Evolutionary conservation across 1,140 invertebrate genomes (phyloP).

Genomic region (Pomacea maculata): DNA sequence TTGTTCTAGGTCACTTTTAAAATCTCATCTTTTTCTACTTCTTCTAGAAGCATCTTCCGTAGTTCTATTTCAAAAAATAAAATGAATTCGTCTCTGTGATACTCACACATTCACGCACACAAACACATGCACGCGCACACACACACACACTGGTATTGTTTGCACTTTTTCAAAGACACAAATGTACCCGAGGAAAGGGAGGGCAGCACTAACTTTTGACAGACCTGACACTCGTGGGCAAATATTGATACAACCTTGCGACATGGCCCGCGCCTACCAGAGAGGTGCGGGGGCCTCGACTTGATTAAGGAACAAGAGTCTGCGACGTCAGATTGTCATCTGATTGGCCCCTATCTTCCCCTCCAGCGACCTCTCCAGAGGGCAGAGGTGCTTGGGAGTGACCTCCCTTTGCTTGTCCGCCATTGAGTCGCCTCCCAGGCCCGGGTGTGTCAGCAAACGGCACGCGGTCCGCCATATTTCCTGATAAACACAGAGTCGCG

Average conservation of each 20-base stretch:
- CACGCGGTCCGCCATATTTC: not conserved
- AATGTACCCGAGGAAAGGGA: no score
- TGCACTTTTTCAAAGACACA: no score
- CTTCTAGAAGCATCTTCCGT: no score
- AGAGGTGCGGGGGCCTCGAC: not conserved
- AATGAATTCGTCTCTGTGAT: no score
- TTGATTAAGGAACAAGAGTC: constrained; percentile 7
- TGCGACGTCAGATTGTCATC: constrained; percentile 5
- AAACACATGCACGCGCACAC: no score
- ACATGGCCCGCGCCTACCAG: not conserved
- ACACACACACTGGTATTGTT: no score
- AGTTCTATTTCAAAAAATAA: no score
- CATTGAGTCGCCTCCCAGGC: not conserved
- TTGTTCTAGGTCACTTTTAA: no score
- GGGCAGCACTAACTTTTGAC: no score
- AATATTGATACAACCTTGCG: constrained; percentile 8
- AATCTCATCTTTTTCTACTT: no score
- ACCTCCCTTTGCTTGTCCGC: constrained; percentile 3
- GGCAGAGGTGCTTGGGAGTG: not conserved
- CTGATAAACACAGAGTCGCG: not conserved
- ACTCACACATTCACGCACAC: no score
- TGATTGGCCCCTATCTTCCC: constrained; percentile 6
- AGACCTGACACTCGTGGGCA: not conserved
- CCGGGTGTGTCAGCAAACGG: not conserved
- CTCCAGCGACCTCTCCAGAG: constrained; percentile 1